Conservation (phyloP, 2,113 vertebrate genomes). For the Martes martes region DNA sequence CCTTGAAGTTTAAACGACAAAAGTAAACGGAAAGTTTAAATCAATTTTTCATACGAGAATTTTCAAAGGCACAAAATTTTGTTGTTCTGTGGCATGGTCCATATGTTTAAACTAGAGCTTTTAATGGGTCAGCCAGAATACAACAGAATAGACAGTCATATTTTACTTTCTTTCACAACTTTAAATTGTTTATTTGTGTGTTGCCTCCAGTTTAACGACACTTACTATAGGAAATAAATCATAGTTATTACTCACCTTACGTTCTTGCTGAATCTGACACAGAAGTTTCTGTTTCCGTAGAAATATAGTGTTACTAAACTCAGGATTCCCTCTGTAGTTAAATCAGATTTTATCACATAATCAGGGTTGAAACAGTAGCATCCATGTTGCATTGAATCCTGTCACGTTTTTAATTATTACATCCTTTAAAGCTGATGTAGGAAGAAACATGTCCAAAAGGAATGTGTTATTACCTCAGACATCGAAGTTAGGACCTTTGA, state of each 20-base stretch:
- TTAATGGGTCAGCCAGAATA: neutral
- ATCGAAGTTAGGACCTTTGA: neutral
- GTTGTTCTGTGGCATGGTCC: neutral
- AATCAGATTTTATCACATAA: slow-evolving; percentile 56
- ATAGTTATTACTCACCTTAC: slow-evolving; percentile 30
- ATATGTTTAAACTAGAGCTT: neutral
- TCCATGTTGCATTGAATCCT: slow-evolving; percentile 17
- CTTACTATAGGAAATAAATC: slow-evolving; percentile 61
- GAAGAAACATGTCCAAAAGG: neutral
- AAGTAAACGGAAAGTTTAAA: slow-evolving; percentile 22
- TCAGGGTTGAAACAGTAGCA: slow-evolving; percentile 56
- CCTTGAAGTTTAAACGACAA: slow-evolving; percentile 51
- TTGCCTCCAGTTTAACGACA: slow-evolving; percentile 20
- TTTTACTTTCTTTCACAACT: neutral
- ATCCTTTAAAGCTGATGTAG: neutral
- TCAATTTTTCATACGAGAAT: slow-evolving; percentile 44
- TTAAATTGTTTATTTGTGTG: slow-evolving; percentile 13
- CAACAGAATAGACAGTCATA: neutral
- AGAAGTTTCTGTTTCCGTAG: slow-evolving; percentile 36
- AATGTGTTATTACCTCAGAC: neutral
- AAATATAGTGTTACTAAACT: slow-evolving; percentile 53
- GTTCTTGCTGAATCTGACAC: slow-evolving; percentile 50
- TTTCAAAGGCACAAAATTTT: slow-evolving; percentile 21
- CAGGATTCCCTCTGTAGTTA: slow-evolving; percentile 57
- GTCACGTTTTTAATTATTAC: neutral